phyloP scores from a whole-genome alignment of 2,888 invertebrate genomes.

The Graphium colonna region DNA sequence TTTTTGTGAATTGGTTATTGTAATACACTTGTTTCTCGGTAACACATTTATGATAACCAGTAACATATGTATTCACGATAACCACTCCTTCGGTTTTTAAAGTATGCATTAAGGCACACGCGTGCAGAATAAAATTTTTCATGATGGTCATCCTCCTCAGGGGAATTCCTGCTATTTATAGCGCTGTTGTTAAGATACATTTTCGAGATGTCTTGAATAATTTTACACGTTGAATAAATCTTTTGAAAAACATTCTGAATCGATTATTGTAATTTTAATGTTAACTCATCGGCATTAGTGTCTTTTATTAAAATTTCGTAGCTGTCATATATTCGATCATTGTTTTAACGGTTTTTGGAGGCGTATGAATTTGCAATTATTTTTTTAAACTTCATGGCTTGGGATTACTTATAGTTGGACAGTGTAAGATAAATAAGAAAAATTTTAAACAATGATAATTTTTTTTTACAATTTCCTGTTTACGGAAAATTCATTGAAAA shows the following conservation, averaged over 20 bases:
- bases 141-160: not conserved
- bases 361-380: no score
- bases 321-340: not conserved
- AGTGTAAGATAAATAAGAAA: no score
- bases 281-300: not conserved
- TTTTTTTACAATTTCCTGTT: no score
- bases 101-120: conserved; percentile 12
- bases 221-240: no score
- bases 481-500: no score
- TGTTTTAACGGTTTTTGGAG: not conserved
- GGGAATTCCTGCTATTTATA: conserved; percentile 10
- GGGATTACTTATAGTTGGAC: no score
- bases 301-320: not conserved
- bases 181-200: conserved; percentile 8
- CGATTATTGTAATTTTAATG: not conserved
- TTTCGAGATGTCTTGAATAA: no score
- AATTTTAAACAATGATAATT: no score
- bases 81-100: conserved; percentile 10
- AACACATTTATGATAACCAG: conserved; percentile 1
- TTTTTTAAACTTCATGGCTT: no score
- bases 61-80: conserved; percentile 15
- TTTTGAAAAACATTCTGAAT: not conserved
- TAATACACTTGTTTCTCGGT: not conserved
- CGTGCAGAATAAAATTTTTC: conserved; percentile 12
- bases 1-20: no score